Evolutionary conservation across 2,113 vertebrate genomes (phyloP).

Genomic region (Callorhinus ursinus): DNA sequence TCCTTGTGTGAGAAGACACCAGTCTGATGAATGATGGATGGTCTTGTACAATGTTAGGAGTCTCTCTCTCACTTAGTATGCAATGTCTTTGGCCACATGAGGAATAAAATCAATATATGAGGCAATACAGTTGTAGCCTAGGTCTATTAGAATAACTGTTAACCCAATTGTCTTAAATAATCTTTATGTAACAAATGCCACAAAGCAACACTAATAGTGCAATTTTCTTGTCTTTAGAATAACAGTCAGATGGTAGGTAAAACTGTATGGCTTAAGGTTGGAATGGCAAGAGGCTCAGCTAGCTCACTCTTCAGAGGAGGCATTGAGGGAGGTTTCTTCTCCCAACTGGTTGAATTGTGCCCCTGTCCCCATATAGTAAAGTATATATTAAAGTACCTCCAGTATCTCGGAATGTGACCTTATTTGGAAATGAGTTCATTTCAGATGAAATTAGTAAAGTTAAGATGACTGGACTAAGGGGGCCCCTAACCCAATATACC

Average conservation of each 20-base stretch:
- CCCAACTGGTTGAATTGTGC: not conserved
- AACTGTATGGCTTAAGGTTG: not conserved
- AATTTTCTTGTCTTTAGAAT: not conserved
- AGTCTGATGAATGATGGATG: slow-evolving; percentile 12
- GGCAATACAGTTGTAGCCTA: not conserved
- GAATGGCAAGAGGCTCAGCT: not conserved
- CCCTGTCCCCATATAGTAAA: fast-evolving
- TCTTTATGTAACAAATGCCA: not conserved
- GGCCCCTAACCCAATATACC: not conserved
- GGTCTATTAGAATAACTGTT: slow-evolving; percentile 5
- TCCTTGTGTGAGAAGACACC: not conserved
- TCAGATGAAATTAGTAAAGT: not conserved
- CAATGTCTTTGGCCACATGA: not conserved
- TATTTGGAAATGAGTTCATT: not conserved
- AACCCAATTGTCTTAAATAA: slow-evolving; percentile 4
- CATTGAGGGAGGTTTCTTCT: not conserved
- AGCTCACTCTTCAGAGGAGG: not conserved
- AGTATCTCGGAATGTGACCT: not conserved
- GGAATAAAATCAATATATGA: slow-evolving; percentile 61
- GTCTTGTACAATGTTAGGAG: not conserved
- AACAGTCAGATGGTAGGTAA: not conserved
- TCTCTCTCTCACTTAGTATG: not conserved
- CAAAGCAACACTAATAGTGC: not conserved
- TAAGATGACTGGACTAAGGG: not conserved
- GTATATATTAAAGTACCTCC: not conserved